These are phyloP conservation scores for Oxycera nigricornis DNA, from an alignment of 2,888 invertebrate genomes.

Conservation along the genomic window DNA sequence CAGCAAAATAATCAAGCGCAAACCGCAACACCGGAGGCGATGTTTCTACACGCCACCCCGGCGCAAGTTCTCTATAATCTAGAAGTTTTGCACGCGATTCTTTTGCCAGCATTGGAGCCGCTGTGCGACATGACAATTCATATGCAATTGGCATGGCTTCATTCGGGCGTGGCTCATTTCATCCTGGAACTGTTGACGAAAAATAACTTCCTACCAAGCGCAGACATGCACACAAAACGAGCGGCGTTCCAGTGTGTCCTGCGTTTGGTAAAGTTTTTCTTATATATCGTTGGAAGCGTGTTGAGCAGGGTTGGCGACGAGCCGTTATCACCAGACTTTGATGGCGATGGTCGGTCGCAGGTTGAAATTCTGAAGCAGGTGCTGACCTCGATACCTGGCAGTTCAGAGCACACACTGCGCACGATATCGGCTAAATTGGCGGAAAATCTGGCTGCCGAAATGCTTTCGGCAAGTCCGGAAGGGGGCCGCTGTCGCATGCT, in stretches of 20 bases:
- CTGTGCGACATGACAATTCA: constrained; percentile 71
- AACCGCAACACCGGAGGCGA: constrained; percentile 64
- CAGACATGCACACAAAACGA: constrained; percentile 77
- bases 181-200: constrained; percentile 83
- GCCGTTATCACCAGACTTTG: constrained; percentile 64
- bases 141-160: constrained; percentile 69
- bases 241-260: constrained; percentile 88
- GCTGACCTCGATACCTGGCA: constrained; percentile 78
- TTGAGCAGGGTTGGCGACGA: constrained; percentile 69
- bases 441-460: constrained; percentile 78
- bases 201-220: constrained; percentile 81
- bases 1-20: constrained; percentile 36
- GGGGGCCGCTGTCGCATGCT: constrained; percentile 64
- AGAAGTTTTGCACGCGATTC: constrained; percentile 84
- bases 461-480: constrained; percentile 63
- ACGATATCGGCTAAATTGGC: constrained; percentile 85
- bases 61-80: constrained; percentile 79
- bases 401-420: constrained; percentile 84
- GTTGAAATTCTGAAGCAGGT: constrained; percentile 80
- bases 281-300: constrained; percentile 86
- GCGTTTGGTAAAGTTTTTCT: constrained; percentile 85
- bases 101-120: constrained; percentile 89
- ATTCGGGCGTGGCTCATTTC: constrained; percentile 68
- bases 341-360: constrained; percentile 62
- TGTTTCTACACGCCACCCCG: constrained; percentile 75